Evolutionary conservation across 2,797 vertebrate genomes (phyloP).

Genomic region (Oophaga sylvatica): DNA sequence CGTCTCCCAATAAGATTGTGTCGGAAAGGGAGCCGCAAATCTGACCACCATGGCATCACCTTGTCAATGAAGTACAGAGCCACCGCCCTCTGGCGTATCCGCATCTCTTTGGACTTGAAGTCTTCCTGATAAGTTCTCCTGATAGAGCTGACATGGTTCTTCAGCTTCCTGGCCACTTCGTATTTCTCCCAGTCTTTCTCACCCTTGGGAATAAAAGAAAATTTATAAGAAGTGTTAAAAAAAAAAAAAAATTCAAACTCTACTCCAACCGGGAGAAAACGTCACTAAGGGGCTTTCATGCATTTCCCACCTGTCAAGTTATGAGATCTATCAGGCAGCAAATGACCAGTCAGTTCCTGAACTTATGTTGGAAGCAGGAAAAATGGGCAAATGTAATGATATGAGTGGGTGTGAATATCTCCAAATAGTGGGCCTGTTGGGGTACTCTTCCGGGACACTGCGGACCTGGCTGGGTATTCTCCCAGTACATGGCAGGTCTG

Average conservation of each 20-base stretch:
- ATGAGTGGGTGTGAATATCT: too few species aligned
- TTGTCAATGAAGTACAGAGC: constrained; percentile 82
- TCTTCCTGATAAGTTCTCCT: constrained; percentile 70
- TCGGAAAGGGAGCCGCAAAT: not conserved
- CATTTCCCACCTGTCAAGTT: not conserved
- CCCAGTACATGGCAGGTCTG: too few species aligned
- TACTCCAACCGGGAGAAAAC: not conserved
- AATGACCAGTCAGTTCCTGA: too few species aligned
- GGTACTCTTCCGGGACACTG: too few species aligned
- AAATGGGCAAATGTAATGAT: too few species aligned
- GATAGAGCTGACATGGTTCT: constrained; percentile 71
- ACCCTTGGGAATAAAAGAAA: constrained; percentile 63
- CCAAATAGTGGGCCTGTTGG: too few species aligned
- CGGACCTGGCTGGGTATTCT: too few species aligned
- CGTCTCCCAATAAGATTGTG: too few species aligned
- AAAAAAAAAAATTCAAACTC: not conserved
- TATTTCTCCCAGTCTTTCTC: constrained; percentile 81
- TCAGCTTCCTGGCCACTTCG: constrained; percentile 73
- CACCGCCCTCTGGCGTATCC: constrained; percentile 72
- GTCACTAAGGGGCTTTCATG: not conserved
- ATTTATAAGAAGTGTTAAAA: not conserved
- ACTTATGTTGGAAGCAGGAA: too few species aligned
- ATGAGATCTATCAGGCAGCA: too few species aligned
- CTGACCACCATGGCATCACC: constrained; percentile 59
- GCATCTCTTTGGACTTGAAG: constrained; percentile 77